These are phyloP conservation scores for Umimayanthus chanpuru DNA, from an alignment of 92 coral and sea anemone genomes.

Conservation along the genomic window DNA sequence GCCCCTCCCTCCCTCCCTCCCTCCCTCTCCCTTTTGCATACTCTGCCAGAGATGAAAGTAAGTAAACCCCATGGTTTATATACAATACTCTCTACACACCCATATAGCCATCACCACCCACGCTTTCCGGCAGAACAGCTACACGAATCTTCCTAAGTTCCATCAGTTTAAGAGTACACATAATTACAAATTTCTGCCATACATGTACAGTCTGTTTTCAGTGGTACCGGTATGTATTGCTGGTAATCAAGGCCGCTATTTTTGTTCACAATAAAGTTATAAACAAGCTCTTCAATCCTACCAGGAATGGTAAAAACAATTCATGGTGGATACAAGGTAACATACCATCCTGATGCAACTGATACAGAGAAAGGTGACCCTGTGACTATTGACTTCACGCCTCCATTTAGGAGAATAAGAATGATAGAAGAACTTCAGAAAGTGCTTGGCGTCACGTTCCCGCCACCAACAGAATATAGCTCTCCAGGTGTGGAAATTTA, in stretches of 20 bases:
- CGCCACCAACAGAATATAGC: conserved; percentile 77
- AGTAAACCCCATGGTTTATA: too few relatives aligned
- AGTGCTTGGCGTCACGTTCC: conserved; percentile 71
- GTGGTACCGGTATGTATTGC: too few relatives aligned
- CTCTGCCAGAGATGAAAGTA: too few relatives aligned
- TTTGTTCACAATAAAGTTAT: neutral
- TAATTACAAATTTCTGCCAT: too few relatives aligned
- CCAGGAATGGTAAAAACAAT: conserved; percentile 86
- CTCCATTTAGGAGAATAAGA: conserved; percentile 87
- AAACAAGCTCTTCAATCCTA: neutral
- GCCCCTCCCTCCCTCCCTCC: too few relatives aligned
- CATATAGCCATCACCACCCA: too few relatives aligned
- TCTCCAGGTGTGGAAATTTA: conserved; percentile 68
- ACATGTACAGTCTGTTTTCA: too few relatives aligned
- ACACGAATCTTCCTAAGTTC: too few relatives aligned
- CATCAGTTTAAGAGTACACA: too few relatives aligned
- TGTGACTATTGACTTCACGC: conserved; percentile 85
- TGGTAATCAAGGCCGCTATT: neutral
- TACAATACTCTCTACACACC: too few relatives aligned
- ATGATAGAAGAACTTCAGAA: conserved; percentile 92
- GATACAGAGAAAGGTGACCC: conserved; percentile 96
- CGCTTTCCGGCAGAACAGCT: too few relatives aligned
- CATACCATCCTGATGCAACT: conserved; percentile 87
- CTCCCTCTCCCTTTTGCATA: too few relatives aligned
- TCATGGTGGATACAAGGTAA: conserved; percentile 85